Percentiles rank a stretch among this genome's conserved stretches.
These are phyloP conservation scores for Enteromius fasciolatus DNA, from an alignment of 2,797 vertebrate genomes.

Conservation along the genomic window DNA sequence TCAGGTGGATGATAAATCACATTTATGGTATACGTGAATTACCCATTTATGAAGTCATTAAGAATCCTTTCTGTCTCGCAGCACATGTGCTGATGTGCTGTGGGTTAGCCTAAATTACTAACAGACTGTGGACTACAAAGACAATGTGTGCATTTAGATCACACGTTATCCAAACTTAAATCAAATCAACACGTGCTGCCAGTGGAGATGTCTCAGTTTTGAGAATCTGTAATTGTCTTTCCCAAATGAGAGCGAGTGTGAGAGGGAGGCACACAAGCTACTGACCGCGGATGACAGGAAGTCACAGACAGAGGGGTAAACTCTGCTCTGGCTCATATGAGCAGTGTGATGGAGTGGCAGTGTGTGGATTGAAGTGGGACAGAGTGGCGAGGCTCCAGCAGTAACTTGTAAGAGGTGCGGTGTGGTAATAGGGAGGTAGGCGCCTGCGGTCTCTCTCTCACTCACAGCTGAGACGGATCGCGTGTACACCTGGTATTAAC, in stretches of 20 bases:
- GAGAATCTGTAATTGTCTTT: constrained; percentile 9
- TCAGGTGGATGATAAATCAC: not conserved
- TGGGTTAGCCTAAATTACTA: not conserved
- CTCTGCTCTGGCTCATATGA: constrained; percentile 4
- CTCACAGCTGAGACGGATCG: not conserved
- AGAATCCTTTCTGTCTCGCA: not conserved
- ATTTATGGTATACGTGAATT: not conserved
- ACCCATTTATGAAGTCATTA: not conserved
- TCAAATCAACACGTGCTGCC: constrained; percentile 2
- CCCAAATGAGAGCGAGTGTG: not conserved
- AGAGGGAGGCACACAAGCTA: not conserved
- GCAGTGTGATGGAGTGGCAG: not conserved
- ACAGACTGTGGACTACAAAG: constrained; percentile 6
- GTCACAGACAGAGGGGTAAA: constrained; percentile 18
- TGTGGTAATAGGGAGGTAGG: constrained; percentile 8
- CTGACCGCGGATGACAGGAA: not conserved
- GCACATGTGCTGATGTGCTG: constrained; percentile 1
- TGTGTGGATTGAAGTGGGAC: constrained; percentile 27
- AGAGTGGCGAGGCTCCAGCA: not conserved
- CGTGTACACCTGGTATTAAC: constrained; percentile 15
- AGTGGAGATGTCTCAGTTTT: not conserved
- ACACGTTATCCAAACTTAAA: constrained; percentile 3
- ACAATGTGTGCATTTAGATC: constrained; percentile 6
- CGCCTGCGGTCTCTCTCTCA: constrained; percentile 24
- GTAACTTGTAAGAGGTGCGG: constrained; percentile 28